phyloP scores from a whole-genome alignment of 2,113 vertebrate species.

The Archilochus colubris region DNA sequence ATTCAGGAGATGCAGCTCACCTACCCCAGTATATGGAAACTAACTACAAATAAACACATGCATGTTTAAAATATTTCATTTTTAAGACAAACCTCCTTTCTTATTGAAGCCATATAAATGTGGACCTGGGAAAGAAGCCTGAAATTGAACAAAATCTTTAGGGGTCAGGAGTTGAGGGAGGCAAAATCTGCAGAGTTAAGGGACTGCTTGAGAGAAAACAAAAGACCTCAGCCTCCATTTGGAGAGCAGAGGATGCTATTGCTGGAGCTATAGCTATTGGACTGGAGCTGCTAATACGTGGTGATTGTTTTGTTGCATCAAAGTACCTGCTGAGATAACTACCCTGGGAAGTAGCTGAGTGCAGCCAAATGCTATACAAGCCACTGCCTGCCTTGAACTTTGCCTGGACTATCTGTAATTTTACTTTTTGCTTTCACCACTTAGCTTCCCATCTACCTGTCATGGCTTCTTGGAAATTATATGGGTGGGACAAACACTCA shows the following conservation, averaged over 20 bases:
- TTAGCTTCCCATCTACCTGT: neutral
- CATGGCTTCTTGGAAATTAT: neutral
- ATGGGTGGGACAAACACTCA: neutral
- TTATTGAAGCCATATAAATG: neutral
- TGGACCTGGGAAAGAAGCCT: neutral
- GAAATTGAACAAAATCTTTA: neutral
- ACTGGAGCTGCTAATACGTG: neutral
- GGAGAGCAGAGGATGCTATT: neutral
- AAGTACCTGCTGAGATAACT: neutral
- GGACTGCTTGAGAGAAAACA: neutral
- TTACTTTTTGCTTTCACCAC: neutral
- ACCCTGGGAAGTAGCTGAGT: neutral
- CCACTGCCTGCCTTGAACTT: neutral
- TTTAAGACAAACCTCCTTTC: neutral
- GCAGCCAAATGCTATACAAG: neutral
- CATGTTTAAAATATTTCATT: neutral
- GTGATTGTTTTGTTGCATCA: neutral
- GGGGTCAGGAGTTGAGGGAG: neutral
- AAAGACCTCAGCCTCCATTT: neutral
- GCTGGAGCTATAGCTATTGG: neutral
- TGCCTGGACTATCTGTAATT: conserved; percentile 4
- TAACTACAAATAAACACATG: neutral
- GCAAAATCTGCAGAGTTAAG: neutral
- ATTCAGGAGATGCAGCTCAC: neutral
- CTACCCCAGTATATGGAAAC: neutral